Conservation (phyloP, 2,113 vertebrate species). For the Gopherus evgoodei region DNA sequence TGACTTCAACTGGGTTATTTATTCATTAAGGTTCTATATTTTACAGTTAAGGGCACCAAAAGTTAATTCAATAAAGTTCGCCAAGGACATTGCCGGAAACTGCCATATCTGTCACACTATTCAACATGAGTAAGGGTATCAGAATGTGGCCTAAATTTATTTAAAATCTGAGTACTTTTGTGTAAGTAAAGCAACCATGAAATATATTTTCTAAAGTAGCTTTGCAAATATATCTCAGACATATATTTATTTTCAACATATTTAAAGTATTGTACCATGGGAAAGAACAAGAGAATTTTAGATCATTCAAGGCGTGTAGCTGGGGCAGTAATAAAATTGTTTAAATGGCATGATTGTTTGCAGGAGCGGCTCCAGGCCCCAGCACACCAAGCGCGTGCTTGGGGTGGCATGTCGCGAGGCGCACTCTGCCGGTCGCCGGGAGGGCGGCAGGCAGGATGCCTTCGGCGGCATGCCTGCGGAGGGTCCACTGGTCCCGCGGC, state of each 20-base stretch:
- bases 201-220: not conserved
- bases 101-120: not conserved
- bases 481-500: too few species aligned
- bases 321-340: not conserved
- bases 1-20: not conserved
- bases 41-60: too few species aligned
- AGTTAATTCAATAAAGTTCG: too few species aligned
- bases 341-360: not conserved
- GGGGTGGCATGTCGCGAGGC: too few species aligned
- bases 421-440: too few species aligned
- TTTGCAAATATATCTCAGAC: not conserved
- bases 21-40: not conserved
- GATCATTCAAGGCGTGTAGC: not conserved
- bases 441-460: too few species aligned
- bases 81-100: too few species aligned
- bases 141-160: not conserved
- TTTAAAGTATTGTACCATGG: not conserved
- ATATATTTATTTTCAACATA: not conserved
- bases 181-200: not conserved
- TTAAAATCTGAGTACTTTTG: not conserved
- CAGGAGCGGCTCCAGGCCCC: too few species aligned
- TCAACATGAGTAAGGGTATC: not conserved
- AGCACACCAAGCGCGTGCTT: too few species aligned
- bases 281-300: not conserved
- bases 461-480: too few species aligned